Conservation (phyloP, 2,113 vertebrate genomes). For the Rhinopomastus cyanomelas region DNA sequence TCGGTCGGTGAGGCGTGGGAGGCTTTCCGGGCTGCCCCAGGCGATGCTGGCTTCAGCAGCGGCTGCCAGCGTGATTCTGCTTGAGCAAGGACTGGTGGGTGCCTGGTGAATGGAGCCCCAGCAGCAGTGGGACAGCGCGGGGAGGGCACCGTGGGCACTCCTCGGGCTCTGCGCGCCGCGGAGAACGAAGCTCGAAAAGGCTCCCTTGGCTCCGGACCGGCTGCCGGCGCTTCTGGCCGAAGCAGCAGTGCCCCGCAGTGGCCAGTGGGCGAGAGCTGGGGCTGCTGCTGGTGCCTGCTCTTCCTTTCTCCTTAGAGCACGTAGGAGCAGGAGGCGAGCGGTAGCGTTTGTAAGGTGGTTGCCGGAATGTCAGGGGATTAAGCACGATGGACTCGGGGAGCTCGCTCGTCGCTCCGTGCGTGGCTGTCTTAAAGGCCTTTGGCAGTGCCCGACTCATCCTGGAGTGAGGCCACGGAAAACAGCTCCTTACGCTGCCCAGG, state of each 20-base stretch:
- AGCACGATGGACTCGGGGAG: neutral
- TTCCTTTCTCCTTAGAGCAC: too few relatives aligned
- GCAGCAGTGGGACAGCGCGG: too few relatives aligned
- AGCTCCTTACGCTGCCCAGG: neutral
- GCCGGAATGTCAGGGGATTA: neutral
- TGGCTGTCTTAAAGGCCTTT: neutral
- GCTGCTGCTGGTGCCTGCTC: too few relatives aligned
- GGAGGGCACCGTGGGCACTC: too few relatives aligned
- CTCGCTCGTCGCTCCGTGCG: rapidly evolving
- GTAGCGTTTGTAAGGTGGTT: rapidly evolving
- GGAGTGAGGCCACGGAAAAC: rapidly evolving
- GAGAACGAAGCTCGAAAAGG: neutral
- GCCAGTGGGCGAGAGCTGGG: neutral
- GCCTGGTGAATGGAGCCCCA: too few relatives aligned
- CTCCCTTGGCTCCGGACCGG: neutral
- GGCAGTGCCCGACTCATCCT: neutral
- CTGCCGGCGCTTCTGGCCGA: neutral
- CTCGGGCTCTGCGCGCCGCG: too few relatives aligned
- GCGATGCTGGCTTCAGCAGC: neutral
- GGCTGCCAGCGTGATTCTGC: neutral
- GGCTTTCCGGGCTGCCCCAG: neutral
- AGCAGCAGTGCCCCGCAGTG: neutral
- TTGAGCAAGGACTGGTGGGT: neutral
- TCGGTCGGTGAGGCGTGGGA: neutral
- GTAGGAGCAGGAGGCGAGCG: rapidly evolving